Conservation (phyloP, 2,797 vertebrate genomes). For the Oreochromis grahami region DNA sequence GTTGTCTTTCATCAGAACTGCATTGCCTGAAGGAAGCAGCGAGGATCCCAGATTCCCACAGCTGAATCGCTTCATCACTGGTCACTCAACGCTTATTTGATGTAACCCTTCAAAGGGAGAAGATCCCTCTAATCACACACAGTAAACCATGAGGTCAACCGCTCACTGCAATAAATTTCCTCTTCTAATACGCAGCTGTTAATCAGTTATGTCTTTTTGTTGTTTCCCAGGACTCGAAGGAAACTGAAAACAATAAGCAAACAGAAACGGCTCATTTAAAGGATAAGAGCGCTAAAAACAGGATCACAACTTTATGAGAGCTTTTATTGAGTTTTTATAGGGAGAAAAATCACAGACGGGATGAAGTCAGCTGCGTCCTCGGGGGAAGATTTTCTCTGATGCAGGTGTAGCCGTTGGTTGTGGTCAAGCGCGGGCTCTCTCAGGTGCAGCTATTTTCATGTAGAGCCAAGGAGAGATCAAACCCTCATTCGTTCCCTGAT, state of each 20-base stretch:
- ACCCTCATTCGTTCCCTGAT: slow-evolving; percentile 7
- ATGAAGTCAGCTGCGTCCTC: background rate
- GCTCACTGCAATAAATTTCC: background rate
- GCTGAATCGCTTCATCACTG: background rate
- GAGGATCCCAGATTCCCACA: slow-evolving; percentile 31
- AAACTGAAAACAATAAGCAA: background rate
- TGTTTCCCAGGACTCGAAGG: background rate
- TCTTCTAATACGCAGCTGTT: background rate
- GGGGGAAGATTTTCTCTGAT: slow-evolving; percentile 2
- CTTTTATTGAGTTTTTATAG: background rate
- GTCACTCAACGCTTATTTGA: slow-evolving; percentile 42
- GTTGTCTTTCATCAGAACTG: slow-evolving; percentile 32
- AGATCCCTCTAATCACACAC: slow-evolving; percentile 43
- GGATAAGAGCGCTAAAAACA: background rate
- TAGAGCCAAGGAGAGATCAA: slow-evolving; percentile 46
- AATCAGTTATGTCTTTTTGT: slow-evolving; percentile 10
- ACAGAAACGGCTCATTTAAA: background rate
- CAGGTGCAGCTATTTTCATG: slow-evolving; percentile 49
- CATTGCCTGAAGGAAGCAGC: slow-evolving; percentile 9
- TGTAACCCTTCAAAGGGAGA: slow-evolving; percentile 48
- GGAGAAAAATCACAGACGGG: background rate
- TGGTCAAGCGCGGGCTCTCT: slow-evolving; percentile 17
- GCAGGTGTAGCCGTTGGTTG: slow-evolving; percentile 34
- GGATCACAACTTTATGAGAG: background rate
- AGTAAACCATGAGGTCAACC: background rate